Conservation (phyloP, 2,888 invertebrate genomes). For the Drosophila robusta region DNA sequence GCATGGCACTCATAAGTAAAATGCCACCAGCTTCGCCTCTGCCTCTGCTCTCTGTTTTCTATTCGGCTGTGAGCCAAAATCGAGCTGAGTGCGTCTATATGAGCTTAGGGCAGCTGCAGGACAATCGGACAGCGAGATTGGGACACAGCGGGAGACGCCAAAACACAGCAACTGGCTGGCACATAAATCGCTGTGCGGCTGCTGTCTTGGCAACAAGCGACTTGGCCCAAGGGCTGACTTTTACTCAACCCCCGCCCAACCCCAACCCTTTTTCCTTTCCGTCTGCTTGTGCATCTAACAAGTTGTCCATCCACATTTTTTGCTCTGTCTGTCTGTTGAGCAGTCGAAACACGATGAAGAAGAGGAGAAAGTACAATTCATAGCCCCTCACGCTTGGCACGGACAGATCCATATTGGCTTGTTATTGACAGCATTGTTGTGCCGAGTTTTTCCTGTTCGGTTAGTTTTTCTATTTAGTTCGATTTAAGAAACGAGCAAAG, state of each 20-base stretch:
- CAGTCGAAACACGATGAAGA: conserved; percentile 28
- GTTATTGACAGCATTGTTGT: conserved; percentile 74
- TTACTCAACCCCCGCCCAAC: not conserved
- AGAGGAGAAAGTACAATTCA: conserved; percentile 20
- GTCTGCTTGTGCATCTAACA: conserved; percentile 41
- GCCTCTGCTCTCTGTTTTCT: not conserved
- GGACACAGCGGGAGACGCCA: not conserved
- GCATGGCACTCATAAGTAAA: conserved; percentile 74
- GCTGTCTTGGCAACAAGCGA: conserved; percentile 44
- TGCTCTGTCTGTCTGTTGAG: conserved; percentile 32
- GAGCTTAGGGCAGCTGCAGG: conserved; percentile 35
- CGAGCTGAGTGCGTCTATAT: conserved; percentile 42
- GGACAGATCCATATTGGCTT: conserved; percentile 63
- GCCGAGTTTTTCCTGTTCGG: conserved; percentile 28
- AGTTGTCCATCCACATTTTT: conserved; percentile 55
- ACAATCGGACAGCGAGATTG: conserved; percentile 5
- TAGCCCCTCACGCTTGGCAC: conserved; percentile 33
- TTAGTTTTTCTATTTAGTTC: conserved; percentile 20
- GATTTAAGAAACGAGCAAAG: conserved; percentile 52
- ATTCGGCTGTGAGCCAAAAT: conserved; percentile 36
- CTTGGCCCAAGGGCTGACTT: conserved; percentile 27
- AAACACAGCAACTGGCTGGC: conserved; percentile 21
- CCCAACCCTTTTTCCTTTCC: not conserved
- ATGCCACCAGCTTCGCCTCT: conserved; percentile 43
- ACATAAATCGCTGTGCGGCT: conserved; percentile 52